phyloP scores from a whole-genome alignment of 2,888 invertebrate genomes.

The Fragum whitleyi region DNA sequence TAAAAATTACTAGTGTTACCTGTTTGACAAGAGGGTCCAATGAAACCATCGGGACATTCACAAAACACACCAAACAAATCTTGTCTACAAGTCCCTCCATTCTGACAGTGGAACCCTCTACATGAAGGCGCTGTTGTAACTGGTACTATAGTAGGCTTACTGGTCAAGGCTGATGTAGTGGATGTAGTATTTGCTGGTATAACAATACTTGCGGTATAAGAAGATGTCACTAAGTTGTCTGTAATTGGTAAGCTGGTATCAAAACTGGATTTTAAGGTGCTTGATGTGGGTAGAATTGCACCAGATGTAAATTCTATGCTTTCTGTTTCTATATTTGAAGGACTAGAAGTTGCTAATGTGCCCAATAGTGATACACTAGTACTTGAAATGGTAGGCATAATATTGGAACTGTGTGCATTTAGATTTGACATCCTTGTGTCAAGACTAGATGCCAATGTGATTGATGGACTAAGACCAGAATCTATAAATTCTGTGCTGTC shows the following conservation, averaged over 20 bases:
- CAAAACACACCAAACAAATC: slow-evolving; percentile 37
- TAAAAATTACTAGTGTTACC: too few relatives aligned
- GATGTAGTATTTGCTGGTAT: neutral
- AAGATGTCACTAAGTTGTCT: neutral
- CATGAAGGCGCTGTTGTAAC: slow-evolving; percentile 24
- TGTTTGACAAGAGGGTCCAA: slow-evolving; percentile 43
- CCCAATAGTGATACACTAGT: too few relatives aligned
- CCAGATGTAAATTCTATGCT: too few relatives aligned
- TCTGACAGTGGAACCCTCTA: slow-evolving; percentile 28
- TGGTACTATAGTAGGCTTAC: slow-evolving; percentile 1
- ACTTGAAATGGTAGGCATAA: too few relatives aligned
- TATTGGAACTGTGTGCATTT: too few relatives aligned
- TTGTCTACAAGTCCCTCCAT: slow-evolving; percentile 44
- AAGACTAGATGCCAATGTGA: too few relatives aligned
- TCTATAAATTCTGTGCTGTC: too few relatives aligned
- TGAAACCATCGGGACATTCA: slow-evolving; percentile 32
- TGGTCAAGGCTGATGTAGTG: neutral
- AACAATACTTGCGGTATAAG: neutral
- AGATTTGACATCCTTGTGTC: too few relatives aligned
- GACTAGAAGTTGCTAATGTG: too few relatives aligned
- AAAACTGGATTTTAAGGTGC: neutral
- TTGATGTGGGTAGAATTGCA: neutral
- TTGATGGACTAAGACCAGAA: too few relatives aligned
- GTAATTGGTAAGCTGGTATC: neutral
- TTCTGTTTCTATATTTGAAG: neutral